Evolutionary conservation across 2,797 vertebrate species (phyloP).

Genomic region (Crenichthys baileyi): DNA sequence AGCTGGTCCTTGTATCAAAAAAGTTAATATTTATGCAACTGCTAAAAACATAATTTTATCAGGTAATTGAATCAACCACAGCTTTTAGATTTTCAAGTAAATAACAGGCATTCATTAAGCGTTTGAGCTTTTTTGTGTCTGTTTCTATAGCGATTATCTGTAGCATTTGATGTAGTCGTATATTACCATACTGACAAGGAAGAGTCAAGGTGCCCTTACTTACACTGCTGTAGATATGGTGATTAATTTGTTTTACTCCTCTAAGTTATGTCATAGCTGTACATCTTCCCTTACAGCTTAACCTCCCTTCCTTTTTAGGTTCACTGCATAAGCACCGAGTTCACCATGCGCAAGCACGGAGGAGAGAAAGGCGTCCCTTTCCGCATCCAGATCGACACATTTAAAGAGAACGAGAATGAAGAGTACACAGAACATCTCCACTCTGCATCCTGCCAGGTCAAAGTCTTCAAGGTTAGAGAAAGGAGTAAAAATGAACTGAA

Average conservation of each 20-base stretch:
- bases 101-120: too few relatives aligned
- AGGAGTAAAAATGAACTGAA: not conserved
- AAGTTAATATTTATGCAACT: too few relatives aligned
- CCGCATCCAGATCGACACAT: constrained; percentile 94
- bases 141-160: not conserved
- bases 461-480: constrained; percentile 93
- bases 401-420: constrained; percentile 89
- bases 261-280: not conserved
- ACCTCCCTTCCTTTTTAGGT: constrained; percentile 78
- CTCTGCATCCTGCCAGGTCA: constrained; percentile 98
- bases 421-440: constrained; percentile 97
- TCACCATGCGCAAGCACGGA: constrained; percentile 96
- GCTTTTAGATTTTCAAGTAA: too few relatives aligned
- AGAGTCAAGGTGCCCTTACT: not conserved
- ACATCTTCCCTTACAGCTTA: not conserved
- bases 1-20: too few relatives aligned
- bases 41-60: too few relatives aligned
- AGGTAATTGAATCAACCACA: too few relatives aligned
- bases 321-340: constrained; percentile 98
- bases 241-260: constrained; percentile 6
- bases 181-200: not conserved
- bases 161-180: not conserved
- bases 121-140: not conserved
- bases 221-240: not conserved
- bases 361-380: constrained; percentile 97